Percentiles rank a stretch among this genome's conserved stretches.
These are phyloP conservation scores for Pogonognathellus flavescens DNA, from an alignment of 1,140 invertebrate genomes.

Conservation along the genomic window DNA sequence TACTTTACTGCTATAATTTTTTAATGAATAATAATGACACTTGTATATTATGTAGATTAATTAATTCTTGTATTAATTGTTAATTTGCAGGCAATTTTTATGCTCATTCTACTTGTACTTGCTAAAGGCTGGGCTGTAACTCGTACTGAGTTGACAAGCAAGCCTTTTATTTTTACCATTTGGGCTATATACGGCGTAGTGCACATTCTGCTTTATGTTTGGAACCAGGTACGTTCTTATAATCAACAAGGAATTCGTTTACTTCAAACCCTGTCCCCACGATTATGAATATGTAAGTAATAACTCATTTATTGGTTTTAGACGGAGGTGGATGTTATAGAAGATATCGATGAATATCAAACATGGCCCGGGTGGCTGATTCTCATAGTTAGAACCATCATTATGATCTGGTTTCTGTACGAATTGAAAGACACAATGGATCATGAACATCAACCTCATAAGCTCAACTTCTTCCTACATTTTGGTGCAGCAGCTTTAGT, in stretches of 20 bases:
- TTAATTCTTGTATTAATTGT: slow-evolving; percentile 50
- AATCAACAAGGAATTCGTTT: neutral
- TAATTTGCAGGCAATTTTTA: slow-evolving; percentile 85
- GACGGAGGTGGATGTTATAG: slow-evolving; percentile 95
- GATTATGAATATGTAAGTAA: neutral
- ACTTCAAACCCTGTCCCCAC: neutral
- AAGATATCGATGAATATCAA: slow-evolving; percentile 96
- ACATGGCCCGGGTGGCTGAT: slow-evolving; percentile 97
- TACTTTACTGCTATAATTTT: slow-evolving; percentile 1
- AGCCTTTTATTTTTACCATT: slow-evolving; percentile 87
- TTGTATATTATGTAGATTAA: slow-evolving; percentile 9
- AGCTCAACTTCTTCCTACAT: slow-evolving; percentile 92
- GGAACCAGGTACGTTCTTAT: slow-evolving; percentile 86
- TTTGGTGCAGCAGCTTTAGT: slow-evolving; percentile 97
- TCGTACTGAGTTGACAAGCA: slow-evolving; percentile 86
- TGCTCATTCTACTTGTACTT: slow-evolving; percentile 91
- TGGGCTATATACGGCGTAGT: slow-evolving; percentile 93
- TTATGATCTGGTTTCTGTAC: slow-evolving; percentile 95
- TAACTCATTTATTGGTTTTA: slow-evolving; percentile 71
- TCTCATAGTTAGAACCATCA: slow-evolving; percentile 85
- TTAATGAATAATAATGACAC: neutral
- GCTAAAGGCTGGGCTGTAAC: slow-evolving; percentile 98
- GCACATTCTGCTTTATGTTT: slow-evolving; percentile 92
- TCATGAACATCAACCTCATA: slow-evolving; percentile 90
- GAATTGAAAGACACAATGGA: slow-evolving; percentile 91